A percentile compares a stretch with the other conserved stretches of the same genome.
Conservation (phyloP, 1,140 invertebrate species). For the Globodera ellingtonae region DNA sequence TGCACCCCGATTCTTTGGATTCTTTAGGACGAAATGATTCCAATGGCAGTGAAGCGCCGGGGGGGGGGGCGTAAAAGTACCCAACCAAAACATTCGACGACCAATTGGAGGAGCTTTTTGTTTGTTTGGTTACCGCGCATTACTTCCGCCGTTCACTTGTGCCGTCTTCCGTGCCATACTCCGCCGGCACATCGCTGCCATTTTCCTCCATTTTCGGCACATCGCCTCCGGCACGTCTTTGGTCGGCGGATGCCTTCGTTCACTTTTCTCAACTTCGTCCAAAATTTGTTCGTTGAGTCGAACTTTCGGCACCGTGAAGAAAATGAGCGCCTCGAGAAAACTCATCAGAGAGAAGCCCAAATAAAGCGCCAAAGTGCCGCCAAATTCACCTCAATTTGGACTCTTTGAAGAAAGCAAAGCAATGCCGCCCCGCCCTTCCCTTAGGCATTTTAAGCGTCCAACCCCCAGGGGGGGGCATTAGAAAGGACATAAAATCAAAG, state of each 20-base stretch:
- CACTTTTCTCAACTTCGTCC: slow-evolving; percentile 38
- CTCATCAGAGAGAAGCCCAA: slow-evolving; percentile 49
- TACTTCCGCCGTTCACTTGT: not conserved
- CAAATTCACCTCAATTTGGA: slow-evolving; percentile 34
- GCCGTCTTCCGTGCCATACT: not conserved
- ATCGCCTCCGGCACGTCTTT: not conserved
- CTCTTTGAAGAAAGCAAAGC: not conserved
- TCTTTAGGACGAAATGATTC: too few relatives aligned
- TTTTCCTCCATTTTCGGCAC: not conserved
- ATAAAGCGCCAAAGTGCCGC: slow-evolving; percentile 42
- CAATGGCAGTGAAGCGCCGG: too few relatives aligned
- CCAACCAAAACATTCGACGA: too few relatives aligned
- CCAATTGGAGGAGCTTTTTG: too few relatives aligned
- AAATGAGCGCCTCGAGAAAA: slow-evolving; percentile 40
- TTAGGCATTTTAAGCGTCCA: too few relatives aligned
- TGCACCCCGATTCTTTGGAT: too few relatives aligned
- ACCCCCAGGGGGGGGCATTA: too few relatives aligned
- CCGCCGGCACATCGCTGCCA: not conserved
- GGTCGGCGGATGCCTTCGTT: slow-evolving; percentile 45
- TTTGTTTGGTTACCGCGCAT: not conserved
- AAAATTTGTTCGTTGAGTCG: slow-evolving; percentile 20
- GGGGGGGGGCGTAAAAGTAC: too few relatives aligned
- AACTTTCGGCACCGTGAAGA: slow-evolving; percentile 29
- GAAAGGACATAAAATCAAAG: not conserved
- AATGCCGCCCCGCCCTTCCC: too few relatives aligned